Evolutionary conservation across 2,113 vertebrate genomes (phyloP).

Genomic region (Okapia johnstoni): DNA sequence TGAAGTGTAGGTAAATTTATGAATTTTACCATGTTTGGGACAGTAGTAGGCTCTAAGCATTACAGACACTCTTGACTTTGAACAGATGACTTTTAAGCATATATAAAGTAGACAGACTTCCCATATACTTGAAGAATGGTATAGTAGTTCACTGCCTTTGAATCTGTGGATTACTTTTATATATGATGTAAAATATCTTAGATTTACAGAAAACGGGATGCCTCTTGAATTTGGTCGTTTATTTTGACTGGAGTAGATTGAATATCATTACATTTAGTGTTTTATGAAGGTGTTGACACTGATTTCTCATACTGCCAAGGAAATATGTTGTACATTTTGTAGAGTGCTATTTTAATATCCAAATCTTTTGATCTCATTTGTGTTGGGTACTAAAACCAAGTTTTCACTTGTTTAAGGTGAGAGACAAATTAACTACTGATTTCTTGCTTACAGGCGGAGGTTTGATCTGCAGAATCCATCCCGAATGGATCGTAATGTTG

Average conservation of each 20-base stretch:
- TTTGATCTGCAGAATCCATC: conserved; percentile 99
- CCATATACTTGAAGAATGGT: not conserved
- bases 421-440: not conserved
- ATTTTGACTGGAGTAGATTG: not conserved
- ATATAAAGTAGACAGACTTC: not conserved
- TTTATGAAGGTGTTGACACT: not conserved
- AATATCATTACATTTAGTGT: not conserved
- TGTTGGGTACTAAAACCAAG: not conserved
- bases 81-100: not conserved
- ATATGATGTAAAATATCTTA: not conserved
- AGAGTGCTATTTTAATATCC: not conserved
- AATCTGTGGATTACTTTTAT: not conserved
- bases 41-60: not conserved
- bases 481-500: conserved; percentile 97
- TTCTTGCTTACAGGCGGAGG: conserved; percentile 85
- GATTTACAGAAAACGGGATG: not conserved
- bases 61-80: not conserved
- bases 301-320: not conserved
- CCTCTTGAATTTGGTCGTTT: not conserved
- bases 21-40: not conserved
- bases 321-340: not conserved
- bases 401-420: not conserved
- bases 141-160: not conserved
- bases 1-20: not conserved
- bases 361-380: not conserved